A percentile compares a stretch with the other conserved stretches of the same genome.
Evolutionary conservation across 2,113 vertebrate genomes (phyloP).

Genomic region (Crotalus viridis): DNA sequence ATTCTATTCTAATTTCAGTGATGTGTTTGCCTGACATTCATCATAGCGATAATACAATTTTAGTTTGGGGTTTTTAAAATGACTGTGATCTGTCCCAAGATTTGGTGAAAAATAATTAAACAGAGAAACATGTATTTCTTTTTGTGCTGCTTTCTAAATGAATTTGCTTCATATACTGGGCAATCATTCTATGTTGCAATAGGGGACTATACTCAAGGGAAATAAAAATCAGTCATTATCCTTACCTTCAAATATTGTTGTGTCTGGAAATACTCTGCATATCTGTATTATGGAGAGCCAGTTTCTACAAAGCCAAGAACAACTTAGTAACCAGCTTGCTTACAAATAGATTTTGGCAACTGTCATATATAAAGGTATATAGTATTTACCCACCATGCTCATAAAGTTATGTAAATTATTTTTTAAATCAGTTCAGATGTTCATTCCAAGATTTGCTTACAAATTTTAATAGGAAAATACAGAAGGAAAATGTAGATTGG

Average conservation of each 20-base stretch:
- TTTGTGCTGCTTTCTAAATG: neutral
- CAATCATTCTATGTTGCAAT: constrained; percentile 55
- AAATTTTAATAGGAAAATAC: constrained; percentile 84
- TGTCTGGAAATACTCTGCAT: constrained; percentile 57
- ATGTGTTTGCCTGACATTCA: neutral
- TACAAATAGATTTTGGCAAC: constrained; percentile 18
- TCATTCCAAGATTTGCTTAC: constrained; percentile 76
- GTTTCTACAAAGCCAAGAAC: neutral
- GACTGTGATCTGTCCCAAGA: neutral
- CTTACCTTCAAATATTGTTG: constrained; percentile 50
- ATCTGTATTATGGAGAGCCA: constrained; percentile 45
- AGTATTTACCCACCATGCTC: constrained; percentile 59
- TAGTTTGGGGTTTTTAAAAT: neutral
- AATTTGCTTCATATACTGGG: constrained; percentile 23
- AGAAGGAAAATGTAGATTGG: constrained; percentile 67
- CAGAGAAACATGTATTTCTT: neutral
- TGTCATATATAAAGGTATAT: neutral
- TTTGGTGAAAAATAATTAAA: neutral
- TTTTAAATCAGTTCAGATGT: constrained; percentile 74
- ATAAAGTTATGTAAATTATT: constrained; percentile 72
- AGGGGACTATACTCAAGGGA: neutral
- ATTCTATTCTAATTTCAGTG: too few species aligned
- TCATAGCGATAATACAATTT: neutral
- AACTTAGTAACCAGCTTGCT: constrained; percentile 21
- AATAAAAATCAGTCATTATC: constrained; percentile 46